Percentiles rank a stretch among this genome's conserved stretches.
phyloP scores from a whole-genome alignment of 2,797 vertebrate genomes.

The Limnodromus scolopaceus region DNA sequence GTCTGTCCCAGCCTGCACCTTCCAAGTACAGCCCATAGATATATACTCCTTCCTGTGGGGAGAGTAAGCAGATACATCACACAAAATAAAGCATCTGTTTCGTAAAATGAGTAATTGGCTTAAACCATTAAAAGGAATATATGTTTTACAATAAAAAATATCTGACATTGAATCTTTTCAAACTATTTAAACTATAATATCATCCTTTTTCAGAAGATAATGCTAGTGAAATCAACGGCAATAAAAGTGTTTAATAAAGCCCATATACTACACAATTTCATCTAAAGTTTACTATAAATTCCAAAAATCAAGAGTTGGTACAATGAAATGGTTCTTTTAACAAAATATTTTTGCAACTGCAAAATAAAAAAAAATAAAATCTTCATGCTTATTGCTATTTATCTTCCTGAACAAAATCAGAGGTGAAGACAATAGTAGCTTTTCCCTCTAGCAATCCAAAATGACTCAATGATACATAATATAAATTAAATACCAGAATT shows the following conservation, averaged over 20 bases:
- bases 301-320: not conserved
- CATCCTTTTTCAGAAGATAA: not conserved
- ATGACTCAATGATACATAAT: not conserved
- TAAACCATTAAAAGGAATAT: not conserved
- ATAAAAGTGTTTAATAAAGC: not conserved
- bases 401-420: not conserved
- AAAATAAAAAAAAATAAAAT: not conserved
- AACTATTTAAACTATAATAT: not conserved
- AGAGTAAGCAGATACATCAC: constrained; percentile 19
- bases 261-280: not conserved
- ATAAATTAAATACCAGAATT: not conserved
- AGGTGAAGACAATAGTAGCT: not conserved
- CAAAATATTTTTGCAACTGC: not conserved
- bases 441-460: not conserved
- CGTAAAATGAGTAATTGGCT: not conserved
- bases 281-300: not conserved
- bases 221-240: not conserved
- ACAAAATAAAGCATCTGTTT: not conserved
- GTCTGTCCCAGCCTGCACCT: constrained; percentile 85
- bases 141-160: not conserved
- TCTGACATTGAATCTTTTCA: not conserved
- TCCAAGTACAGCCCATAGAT: constrained; percentile 86
- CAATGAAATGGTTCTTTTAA: not conserved
- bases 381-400: not conserved
- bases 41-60: constrained; percentile 85